Evolutionary conservation across 2,888 invertebrate species (phyloP), one percentile per base, ranked within the genome.

Genomic region (Pristionchus japonicus): DNA sequence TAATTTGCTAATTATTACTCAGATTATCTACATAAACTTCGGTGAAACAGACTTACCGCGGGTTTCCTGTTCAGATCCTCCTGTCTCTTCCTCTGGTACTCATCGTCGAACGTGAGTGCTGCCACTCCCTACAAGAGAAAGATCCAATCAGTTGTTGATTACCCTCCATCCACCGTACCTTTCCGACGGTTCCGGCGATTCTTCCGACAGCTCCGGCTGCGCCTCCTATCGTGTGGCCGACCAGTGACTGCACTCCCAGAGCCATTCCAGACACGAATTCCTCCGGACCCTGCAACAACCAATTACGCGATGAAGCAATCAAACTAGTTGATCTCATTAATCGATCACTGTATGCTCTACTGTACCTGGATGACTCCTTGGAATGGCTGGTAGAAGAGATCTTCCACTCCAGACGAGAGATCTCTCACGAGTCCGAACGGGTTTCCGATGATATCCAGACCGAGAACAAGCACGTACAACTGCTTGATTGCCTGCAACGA

Each of bases 321-420:
- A n/a, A n/a, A n/a, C n/a, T n/a, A n/a, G n/a, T n/a, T n/a, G n/a
- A n/a, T n/a, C n/a, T 20, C 57, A 64, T 6, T 67, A 1, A 40
- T 31, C 9, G 20, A 20, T 57, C 27, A 23, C 27, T n/a, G 13
- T 2, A 7, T 4, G 64, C 17, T 17, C 74, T 98, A 98, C 20
- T 99, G 99, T 0, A 99, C 99, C 96, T 99, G 98, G 95, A 99
- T 98, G 4, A 98, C 98, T 57, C 98, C 98, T 97, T 97, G 97
- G 96, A 98, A 97, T 0, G 99, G 99, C 95, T 99, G 99, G 95
- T 99, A 99, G 95, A 99, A 99, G 89, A 99, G 96, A 95, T 99
- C 99, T 94, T 98, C 98, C 0, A 99, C 97, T 31, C 99, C 99
- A 95, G 98, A 97, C 93, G 97, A 97, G 34, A 99, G 96, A 0